A percentile compares a stretch with the other conserved stretches of the same genome.
Evolutionary conservation across 2,797 vertebrate genomes (phyloP).

Genomic region (Etheostoma nigrum): DNA sequence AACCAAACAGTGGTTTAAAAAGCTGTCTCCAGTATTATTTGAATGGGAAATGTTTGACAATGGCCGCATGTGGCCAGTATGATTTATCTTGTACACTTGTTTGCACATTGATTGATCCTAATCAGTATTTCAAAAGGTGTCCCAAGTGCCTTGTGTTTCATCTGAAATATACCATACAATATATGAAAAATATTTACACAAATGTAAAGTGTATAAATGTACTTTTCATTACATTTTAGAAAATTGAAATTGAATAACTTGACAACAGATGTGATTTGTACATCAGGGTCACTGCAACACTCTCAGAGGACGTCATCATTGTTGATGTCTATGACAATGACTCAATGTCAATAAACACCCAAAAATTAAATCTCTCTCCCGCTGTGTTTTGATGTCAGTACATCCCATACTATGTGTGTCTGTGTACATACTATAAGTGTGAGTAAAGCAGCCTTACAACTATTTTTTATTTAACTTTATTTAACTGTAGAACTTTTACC

Average conservation of each 20-base stretch:
- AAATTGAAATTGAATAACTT: conserved; percentile 39
- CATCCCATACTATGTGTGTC: background rate
- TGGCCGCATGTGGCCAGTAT: conserved; percentile 68
- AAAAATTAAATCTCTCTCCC: background rate
- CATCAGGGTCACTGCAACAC: conserved; percentile 61
- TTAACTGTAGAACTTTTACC: too few species aligned
- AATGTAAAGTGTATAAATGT: conserved; percentile 65
- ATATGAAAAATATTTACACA: conserved; percentile 64
- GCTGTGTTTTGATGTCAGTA: background rate
- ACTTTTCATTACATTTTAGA: conserved; percentile 55
- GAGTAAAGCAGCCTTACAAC: background rate
- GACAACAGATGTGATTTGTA: conserved; percentile 71
- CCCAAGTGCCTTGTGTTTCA: conserved; percentile 81
- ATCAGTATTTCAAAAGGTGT: conserved; percentile 69
- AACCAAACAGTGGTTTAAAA: too few species aligned
- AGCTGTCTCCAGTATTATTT: too few species aligned
- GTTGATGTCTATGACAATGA: conserved; percentile 54
- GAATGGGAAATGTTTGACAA: conserved; percentile 61
- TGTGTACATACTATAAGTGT: background rate
- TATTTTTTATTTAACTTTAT: too few species aligned
- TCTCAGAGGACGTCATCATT: conserved; percentile 45
- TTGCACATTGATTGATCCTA: conserved; percentile 75
- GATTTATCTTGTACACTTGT: conserved; percentile 61
- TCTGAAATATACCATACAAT: conserved; percentile 60
- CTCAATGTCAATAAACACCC: conserved; percentile 70